Conservation (phyloP, 2,113 vertebrate species). For the Eurystomus gularis region DNA sequence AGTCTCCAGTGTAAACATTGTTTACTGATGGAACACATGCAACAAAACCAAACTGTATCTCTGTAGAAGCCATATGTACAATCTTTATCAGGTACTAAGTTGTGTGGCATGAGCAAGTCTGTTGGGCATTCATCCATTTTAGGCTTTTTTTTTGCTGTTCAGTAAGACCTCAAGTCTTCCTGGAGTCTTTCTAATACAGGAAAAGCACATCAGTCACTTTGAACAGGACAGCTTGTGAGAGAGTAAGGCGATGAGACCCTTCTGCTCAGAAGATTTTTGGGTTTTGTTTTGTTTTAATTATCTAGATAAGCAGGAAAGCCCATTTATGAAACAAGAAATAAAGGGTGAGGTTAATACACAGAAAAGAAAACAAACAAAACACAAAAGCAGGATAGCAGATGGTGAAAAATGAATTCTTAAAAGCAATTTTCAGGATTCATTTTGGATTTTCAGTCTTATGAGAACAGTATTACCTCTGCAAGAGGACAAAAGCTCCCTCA, state of each 20-base stretch:
- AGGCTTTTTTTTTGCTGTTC: not conserved
- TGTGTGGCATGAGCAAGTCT: not conserved
- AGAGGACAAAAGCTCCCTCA: not conserved
- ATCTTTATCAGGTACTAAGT: not conserved
- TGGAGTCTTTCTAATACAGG: not conserved
- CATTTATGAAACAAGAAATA: not conserved
- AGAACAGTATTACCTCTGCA: not conserved
- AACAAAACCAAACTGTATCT: not conserved
- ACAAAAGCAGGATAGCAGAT: not conserved
- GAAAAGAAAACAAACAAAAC: not conserved
- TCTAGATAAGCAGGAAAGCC: not conserved
- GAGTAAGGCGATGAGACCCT: not conserved
- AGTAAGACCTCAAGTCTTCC: not conserved
- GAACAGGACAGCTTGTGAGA: not conserved
- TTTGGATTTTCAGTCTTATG: not conserved
- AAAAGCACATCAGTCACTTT: not conserved
- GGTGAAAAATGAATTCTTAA: not conserved
- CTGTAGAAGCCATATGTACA: not conserved
- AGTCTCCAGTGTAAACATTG: not conserved
- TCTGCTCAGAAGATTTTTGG: not conserved
- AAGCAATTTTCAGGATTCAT: not conserved
- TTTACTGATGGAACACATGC: not conserved
- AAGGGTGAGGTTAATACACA: not conserved
- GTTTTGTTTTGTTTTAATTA: not conserved
- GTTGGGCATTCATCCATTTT: not conserved